Conservation (phyloP, 1,140 invertebrate species). For the Papilio helenus region DNA sequence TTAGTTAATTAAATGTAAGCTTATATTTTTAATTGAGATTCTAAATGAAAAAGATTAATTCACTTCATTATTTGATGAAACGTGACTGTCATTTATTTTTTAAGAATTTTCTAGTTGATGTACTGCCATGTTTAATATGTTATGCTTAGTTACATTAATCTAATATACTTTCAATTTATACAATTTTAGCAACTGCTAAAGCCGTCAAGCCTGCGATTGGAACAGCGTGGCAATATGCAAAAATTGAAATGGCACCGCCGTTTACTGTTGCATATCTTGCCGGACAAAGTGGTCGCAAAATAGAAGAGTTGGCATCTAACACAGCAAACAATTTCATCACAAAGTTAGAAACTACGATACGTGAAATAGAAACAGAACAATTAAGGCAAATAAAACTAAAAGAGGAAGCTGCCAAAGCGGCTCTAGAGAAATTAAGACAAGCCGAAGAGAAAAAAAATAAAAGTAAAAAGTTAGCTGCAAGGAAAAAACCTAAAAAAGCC, state of each 20-base stretch:
- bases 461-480: slow-evolving; percentile 51
- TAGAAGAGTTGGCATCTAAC: slow-evolving; percentile 57
- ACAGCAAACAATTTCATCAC: slow-evolving; percentile 53
- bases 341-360: slow-evolving; percentile 52
- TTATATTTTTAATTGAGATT: too few relatives aligned
- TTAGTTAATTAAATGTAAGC: too few relatives aligned
- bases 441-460: too few relatives aligned
- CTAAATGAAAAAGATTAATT: too few relatives aligned
- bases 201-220: slow-evolving; percentile 51
- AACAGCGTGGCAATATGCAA: slow-evolving; percentile 69
- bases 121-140: too few relatives aligned
- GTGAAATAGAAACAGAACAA: slow-evolving; percentile 58
- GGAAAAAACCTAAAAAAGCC: slow-evolving; percentile 44
- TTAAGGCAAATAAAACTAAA: slow-evolving; percentile 51
- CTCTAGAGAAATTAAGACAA: slow-evolving; percentile 48
- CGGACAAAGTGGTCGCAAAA: slow-evolving; percentile 56
- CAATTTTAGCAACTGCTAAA: slow-evolving; percentile 62
- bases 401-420: slow-evolving; percentile 56
- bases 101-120: too few relatives aligned
- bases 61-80: too few relatives aligned
- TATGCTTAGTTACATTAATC: too few relatives aligned
- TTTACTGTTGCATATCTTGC: slow-evolving; percentile 58
- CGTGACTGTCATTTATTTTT: too few relatives aligned
- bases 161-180: slow-evolving; percentile 6
- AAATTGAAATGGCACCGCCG: slow-evolving; percentile 70